phyloP scores from a whole-genome alignment of 2,113 vertebrate species.

The Lota lota region DNA sequence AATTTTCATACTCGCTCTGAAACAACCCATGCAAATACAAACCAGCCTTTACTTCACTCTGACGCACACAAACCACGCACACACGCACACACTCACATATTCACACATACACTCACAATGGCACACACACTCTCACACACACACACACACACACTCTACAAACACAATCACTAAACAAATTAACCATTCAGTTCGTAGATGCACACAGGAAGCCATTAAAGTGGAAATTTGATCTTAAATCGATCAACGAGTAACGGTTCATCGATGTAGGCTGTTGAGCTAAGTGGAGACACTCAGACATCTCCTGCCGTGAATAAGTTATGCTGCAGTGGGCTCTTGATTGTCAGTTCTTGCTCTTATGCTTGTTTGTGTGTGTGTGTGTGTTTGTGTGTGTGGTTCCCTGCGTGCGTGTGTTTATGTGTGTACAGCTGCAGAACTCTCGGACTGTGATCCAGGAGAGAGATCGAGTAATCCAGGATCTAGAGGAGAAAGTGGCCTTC shows the following conservation, averaged over 20 bases:
- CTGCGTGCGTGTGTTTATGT: slow-evolving; percentile 2
- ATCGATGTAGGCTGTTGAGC: slow-evolving; percentile 36
- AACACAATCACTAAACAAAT: slow-evolving; percentile 5
- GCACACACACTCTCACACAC: not conserved
- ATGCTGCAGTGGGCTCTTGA: slow-evolving; percentile 14
- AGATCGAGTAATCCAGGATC: slow-evolving; percentile 79
- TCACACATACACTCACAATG: too few relatives aligned
- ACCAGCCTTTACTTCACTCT: too few relatives aligned
- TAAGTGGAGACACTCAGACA: slow-evolving; percentile 22
- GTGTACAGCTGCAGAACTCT: slow-evolving; percentile 86
- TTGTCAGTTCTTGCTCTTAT: not conserved
- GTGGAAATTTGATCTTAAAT: slow-evolving; percentile 29
- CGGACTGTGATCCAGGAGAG: slow-evolving; percentile 80
- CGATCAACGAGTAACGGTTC: slow-evolving; percentile 16
- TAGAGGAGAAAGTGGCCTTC: slow-evolving; percentile 84
- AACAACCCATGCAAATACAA: too few relatives aligned
- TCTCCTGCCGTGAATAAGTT: slow-evolving; percentile 44
- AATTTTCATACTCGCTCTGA: too few relatives aligned
- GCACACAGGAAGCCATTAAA: slow-evolving; percentile 30
- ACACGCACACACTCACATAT: not conserved
- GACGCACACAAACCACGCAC: not conserved
- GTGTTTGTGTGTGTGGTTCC: not conserved
- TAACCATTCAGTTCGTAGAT: not conserved
- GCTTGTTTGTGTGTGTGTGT: not conserved
- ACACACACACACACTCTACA: not conserved